Conservation (phyloP, 1,140 invertebrate genomes). For the Phthorimaea operculella region DNA sequence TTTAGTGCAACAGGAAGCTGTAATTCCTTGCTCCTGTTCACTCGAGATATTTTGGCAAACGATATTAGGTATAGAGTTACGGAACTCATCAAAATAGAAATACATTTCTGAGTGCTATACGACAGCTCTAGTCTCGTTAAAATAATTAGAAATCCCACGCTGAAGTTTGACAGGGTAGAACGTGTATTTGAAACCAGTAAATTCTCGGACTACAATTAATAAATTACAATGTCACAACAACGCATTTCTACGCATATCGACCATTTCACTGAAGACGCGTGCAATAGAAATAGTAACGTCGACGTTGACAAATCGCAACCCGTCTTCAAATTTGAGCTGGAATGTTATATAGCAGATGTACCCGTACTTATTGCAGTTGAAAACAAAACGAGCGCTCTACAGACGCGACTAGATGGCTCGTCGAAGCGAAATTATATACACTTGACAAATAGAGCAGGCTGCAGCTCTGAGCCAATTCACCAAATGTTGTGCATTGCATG, state of each 20-base stretch:
- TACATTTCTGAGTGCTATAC: background rate
- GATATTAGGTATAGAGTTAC: background rate
- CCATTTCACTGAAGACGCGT: slow-evolving; percentile 5
- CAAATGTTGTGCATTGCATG: slow-evolving; percentile 35
- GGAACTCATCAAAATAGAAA: background rate
- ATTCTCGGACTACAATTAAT: too few relatives aligned
- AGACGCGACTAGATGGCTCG: slow-evolving; percentile 23
- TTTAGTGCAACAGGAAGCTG: slow-evolving; percentile 9
- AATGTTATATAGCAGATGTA: slow-evolving; percentile 17
- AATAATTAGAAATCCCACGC: background rate
- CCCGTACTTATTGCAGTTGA: slow-evolving; percentile 25
- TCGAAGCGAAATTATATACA: slow-evolving; percentile 46
- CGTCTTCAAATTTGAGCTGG: slow-evolving; percentile 19
- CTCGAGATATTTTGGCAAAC: background rate
- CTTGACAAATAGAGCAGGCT: slow-evolving; percentile 36
- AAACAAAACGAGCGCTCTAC: slow-evolving; percentile 31
- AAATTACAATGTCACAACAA: background rate
- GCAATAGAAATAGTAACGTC: slow-evolving; percentile 24
- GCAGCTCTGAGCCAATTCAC: slow-evolving; percentile 32
- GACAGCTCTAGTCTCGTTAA: slow-evolving; percentile 1
- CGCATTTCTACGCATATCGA: background rate
- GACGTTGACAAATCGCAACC: slow-evolving; percentile 36
- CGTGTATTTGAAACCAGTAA: too few relatives aligned
- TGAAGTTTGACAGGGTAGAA: too few relatives aligned
- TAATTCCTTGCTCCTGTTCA: slow-evolving; percentile 14